A percentile compares a stretch with the other conserved stretches of the same genome.
Conservation (phyloP, 2,113 vertebrate species). For the Lagopus leucura region DNA sequence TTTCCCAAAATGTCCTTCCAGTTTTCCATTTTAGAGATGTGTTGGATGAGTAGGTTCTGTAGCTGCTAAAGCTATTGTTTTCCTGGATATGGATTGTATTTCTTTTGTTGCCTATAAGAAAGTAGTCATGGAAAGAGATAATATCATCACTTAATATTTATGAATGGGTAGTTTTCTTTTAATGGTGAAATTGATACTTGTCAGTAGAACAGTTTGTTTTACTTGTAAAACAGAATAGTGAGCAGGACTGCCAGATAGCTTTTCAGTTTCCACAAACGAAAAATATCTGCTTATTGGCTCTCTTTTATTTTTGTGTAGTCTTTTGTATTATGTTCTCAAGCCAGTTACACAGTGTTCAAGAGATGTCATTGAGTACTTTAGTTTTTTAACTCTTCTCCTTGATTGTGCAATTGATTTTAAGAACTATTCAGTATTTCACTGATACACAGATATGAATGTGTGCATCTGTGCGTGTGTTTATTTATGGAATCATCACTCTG, state of each 20-base stretch:
- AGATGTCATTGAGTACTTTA: neutral
- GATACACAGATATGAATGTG: slow-evolving; percentile 13
- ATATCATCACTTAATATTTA: slow-evolving; percentile 47
- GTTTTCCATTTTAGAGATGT: slow-evolving; percentile 13
- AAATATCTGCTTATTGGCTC: slow-evolving; percentile 25
- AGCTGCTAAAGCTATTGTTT: slow-evolving; percentile 31
- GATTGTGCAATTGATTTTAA: slow-evolving; percentile 10
- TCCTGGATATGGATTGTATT: neutral
- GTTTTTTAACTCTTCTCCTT: neutral
- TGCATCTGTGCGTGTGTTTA: slow-evolving; percentile 17
- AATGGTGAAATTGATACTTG: neutral
- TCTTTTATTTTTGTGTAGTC: neutral
- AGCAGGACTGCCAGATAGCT: neutral
- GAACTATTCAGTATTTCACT: neutral
- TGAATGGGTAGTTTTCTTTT: slow-evolving; percentile 45
- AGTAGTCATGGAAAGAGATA: neutral
- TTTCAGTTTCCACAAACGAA: slow-evolving; percentile 10
- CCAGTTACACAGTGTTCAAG: neutral
- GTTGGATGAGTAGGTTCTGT: neutral
- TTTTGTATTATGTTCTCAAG: neutral
- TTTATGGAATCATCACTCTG: slow-evolving; percentile 17
- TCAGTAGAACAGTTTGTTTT: slow-evolving; percentile 30
- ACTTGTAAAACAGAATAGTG: slow-evolving; percentile 39
- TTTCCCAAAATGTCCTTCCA: neutral
- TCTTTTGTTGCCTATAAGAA: neutral